A percentile compares a stretch with the other conserved stretches of the same genome.
These are phyloP conservation scores for Diadema setosum DNA, from an alignment of 35 echinoderm and acorn worm species.

Conservation along the genomic window DNA sequence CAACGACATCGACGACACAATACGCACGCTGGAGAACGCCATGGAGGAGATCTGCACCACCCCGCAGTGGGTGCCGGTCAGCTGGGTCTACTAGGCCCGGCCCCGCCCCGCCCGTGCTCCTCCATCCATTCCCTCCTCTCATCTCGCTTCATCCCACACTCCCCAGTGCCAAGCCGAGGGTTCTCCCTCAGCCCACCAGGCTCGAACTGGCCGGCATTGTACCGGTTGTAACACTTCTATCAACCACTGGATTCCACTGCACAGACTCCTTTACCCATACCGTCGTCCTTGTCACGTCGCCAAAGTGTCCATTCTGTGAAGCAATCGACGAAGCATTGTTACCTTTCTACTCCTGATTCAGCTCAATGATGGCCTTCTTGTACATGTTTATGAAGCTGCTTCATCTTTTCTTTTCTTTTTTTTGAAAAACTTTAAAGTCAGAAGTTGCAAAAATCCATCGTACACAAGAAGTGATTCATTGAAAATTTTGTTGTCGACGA, in stretches of 20 bases:
- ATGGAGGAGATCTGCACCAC: constrained; percentile 99
- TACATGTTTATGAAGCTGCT: too few species aligned
- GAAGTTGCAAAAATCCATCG: too few species aligned
- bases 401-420: too few species aligned
- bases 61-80: constrained; percentile 99
- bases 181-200: neutral
- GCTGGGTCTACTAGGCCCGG: constrained; percentile 91
- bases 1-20: constrained; percentile 99
- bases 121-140: neutral
- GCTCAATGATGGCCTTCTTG: too few species aligned
- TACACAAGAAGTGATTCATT: too few species aligned
- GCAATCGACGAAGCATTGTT: too few species aligned
- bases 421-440: too few species aligned
- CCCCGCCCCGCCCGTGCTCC: neutral
- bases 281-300: neutral
- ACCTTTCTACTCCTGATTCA: too few species aligned
- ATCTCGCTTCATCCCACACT: too few species aligned
- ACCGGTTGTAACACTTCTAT: neutral
- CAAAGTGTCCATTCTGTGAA: too few species aligned
- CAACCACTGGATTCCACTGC: neutral
- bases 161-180: too few species aligned
- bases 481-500: too few species aligned
- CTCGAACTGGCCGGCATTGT: neutral
- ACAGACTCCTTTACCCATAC: neutral
- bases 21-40: constrained; percentile 94